Conservation (phyloP, 1,140 invertebrate species). For the Drosophila sturtevanti region DNA sequence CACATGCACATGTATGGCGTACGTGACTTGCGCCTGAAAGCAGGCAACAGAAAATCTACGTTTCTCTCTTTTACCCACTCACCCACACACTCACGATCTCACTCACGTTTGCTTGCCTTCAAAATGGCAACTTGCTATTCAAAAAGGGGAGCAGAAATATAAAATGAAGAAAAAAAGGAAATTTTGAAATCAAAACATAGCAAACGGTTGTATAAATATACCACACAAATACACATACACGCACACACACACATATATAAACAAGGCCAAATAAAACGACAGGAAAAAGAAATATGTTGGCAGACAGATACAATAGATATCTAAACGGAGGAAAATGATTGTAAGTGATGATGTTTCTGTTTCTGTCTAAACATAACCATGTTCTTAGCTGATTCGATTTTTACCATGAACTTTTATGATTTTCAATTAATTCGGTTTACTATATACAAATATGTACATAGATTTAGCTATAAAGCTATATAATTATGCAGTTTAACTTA, state of each 20-base stretch:
- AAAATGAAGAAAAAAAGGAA: constrained; percentile 22
- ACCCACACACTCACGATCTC: not conserved
- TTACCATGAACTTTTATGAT: constrained; percentile 18
- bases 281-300: not conserved
- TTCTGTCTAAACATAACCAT: constrained; percentile 11
- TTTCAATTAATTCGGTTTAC: constrained; percentile 42
- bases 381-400: not conserved
- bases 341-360: constrained; percentile 26
- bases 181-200: constrained; percentile 76
- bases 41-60: constrained; percentile 60
- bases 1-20: constrained; percentile 5
- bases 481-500: constrained; percentile 38
- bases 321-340: constrained; percentile 4
- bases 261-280: constrained; percentile 11
- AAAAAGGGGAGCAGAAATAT: not conserved
- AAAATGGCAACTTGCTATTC: constrained; percentile 51
- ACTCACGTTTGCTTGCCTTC: constrained; percentile 17
- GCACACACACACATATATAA: constrained; percentile 20
- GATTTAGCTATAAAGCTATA: not conserved
- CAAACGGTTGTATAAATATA: constrained; percentile 65
- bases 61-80: not conserved
- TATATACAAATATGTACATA: not conserved
- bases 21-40: constrained; percentile 72
- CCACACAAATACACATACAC: constrained; percentile 19
- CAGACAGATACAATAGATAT: constrained; percentile 16